phyloP scores from a whole-genome alignment of 2,888 invertebrate genomes.

The Cosmia pyralina region DNA sequence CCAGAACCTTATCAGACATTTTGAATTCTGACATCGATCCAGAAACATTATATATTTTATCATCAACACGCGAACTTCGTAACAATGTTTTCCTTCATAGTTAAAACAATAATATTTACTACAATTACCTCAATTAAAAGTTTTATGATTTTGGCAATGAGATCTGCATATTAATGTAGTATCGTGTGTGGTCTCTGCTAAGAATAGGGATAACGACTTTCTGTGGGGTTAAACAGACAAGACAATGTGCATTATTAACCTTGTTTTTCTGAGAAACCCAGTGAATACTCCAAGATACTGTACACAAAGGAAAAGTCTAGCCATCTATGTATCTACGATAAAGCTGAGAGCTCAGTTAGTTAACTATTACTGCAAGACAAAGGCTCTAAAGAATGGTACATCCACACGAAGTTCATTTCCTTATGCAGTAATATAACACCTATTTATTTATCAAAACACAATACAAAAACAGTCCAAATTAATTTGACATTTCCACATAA shows the following conservation, averaged over 20 bases:
- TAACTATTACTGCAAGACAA: not conserved
- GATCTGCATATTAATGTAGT: slow-evolving; percentile 7
- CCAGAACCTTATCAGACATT: slow-evolving; percentile 4
- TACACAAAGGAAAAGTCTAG: not conserved
- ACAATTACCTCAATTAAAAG: slow-evolving; percentile 22
- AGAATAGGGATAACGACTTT: slow-evolving; percentile 13
- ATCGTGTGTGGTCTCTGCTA: slow-evolving; percentile 19
- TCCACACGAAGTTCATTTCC: not conserved
- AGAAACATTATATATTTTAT: slow-evolving; percentile 12
- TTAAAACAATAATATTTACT: not conserved
- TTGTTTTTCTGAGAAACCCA: not conserved
- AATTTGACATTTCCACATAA: not conserved
- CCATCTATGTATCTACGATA: not conserved
- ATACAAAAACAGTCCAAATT: not conserved
- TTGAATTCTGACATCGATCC: slow-evolving; percentile 1
- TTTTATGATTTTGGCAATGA: slow-evolving; percentile 18
- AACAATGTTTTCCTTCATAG: slow-evolving; percentile 24
- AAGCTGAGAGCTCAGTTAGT: not conserved
- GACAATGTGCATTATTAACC: not conserved
- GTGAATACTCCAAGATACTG: not conserved
- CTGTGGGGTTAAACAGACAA: not conserved
- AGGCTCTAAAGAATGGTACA: not conserved
- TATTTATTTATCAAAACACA: not conserved
- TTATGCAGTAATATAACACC: not conserved
- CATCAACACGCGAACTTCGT: slow-evolving; percentile 15